Percentiles rank a stretch among this genome's conserved stretches.
Conservation (phyloP, 2,797 vertebrate genomes). For the Cyclopterus lumpus region DNA sequence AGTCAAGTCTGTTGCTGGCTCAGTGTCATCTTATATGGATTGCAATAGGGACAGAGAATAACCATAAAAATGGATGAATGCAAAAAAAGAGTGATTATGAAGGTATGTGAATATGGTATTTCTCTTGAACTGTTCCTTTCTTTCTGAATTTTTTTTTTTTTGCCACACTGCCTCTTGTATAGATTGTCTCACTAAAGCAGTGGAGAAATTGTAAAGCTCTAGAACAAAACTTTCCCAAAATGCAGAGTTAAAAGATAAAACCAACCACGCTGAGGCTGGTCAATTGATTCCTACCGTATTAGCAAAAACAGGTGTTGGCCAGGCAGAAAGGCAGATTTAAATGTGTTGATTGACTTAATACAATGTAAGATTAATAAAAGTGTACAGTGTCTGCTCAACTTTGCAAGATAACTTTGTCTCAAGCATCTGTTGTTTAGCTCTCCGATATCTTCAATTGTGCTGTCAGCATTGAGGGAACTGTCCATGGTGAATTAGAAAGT, state of each 20-base stretch:
- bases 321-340: neutral
- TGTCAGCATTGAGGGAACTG: slow-evolving; percentile 11
- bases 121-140: neutral
- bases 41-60: slow-evolving; percentile 3
- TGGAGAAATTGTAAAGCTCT: neutral
- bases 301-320: neutral
- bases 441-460: slow-evolving; percentile 10
- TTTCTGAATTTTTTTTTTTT: neutral
- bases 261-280: too few relatives aligned
- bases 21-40: slow-evolving; percentile 9
- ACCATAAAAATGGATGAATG: neutral
- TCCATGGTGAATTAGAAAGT: slow-evolving; percentile 1
- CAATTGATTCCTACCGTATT: neutral
- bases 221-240: neutral
- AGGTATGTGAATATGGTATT: neutral
- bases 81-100: neutral
- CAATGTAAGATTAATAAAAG: slow-evolving; percentile 2
- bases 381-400: neutral
- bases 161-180: neutral
- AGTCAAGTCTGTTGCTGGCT: slow-evolving; percentile 8
- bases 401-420: neutral
- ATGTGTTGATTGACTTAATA: neutral
- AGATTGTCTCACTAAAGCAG: neutral
- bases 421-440: neutral
- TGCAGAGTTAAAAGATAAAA: slow-evolving; percentile 15